These are phyloP conservation scores for Anthoscopus minutus DNA, from an alignment of 2,113 vertebrate genomes.

Conservation along the genomic window DNA sequence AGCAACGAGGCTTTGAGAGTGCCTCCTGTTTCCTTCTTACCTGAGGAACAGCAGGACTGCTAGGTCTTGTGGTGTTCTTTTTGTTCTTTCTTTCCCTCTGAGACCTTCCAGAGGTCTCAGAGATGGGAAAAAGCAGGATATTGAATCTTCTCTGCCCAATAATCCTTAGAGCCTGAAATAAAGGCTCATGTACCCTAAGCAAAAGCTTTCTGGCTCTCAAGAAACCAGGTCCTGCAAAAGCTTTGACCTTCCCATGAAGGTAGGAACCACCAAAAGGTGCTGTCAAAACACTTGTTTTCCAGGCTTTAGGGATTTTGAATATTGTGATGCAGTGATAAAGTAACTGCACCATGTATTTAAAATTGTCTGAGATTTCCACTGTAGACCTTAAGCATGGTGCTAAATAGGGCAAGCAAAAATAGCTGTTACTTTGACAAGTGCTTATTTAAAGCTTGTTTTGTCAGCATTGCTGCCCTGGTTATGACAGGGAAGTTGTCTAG, in stretches of 20 bases:
- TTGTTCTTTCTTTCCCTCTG: neutral
- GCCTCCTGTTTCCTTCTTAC: neutral
- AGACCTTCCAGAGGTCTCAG: neutral
- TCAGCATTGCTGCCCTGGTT: conserved; percentile 54
- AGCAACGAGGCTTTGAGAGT: neutral
- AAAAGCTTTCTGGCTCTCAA: neutral
- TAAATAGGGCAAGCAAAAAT: conserved; percentile 66
- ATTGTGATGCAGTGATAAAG: neutral
- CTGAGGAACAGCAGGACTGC: neutral
- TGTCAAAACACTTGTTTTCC: neutral
- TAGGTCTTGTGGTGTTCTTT: neutral
- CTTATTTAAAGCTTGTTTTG: conserved; percentile 66
- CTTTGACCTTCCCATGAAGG: neutral
- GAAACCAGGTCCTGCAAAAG: neutral
- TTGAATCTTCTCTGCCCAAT: neutral
- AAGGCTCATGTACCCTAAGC: neutral
- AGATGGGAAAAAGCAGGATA: neutral
- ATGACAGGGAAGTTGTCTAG: conserved; percentile 57
- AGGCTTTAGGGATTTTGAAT: neutral
- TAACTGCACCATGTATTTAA: conserved; percentile 28
- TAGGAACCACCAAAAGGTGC: neutral
- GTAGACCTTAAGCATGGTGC: conserved; percentile 14
- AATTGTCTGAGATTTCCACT: conserved; percentile 33
- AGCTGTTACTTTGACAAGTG: conserved; percentile 61
- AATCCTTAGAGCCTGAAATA: neutral